Base-by-base conservation (phyloP, 2,888 invertebrate species). In the Cheilosia vulpina region DNA sequence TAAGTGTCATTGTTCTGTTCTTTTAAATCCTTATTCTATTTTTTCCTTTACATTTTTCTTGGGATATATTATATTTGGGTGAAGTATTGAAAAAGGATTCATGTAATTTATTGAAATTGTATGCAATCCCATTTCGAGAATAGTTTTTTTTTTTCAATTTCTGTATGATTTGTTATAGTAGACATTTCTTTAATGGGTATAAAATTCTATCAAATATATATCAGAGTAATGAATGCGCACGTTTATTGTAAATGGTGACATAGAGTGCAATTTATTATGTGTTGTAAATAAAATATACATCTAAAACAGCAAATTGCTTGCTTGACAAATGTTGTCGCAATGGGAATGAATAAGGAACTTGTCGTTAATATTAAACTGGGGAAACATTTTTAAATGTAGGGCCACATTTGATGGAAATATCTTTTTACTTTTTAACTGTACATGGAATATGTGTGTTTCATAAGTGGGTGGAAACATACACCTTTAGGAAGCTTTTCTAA, bases 51-150 rank as follows among this genome's bases (percentile, higher is more conserved):
- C 6, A 4, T 43, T 52, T 2, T 19, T 47, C 24, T 13, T 38
- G 24, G 45, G 47, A 60, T 72, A 43, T 60, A 11, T 58, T 60
- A 15, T 52, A 21, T 53, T 41, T 65, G 63, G 63, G 41, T 71
- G 47, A 63, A 55, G 17, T 63, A 76, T 63, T 27, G 38, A 41
- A 71, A 60, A 71, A 31, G 60, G 38, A 71, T 65, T 65, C 45
- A 53, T n/a, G 19, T 41, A 45, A 76, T 58, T 76, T 65, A 65
- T 69, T 76, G 55, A 24, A 63, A 63, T 75, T 58, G 43, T 69
- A 65, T 81, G 17, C 76, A 76, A 65, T 52, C 17, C 1, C 19
- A 41, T 17, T 53, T 57, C 7, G n/a, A 19, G 13, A 34, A 19
- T 43, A 43, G n/a, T 47, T 19, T 47, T 43, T 47, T 17, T 3